Conservation (phyloP, 1,140 invertebrate genomes). For the Leptinotarsa lineolata region DNA sequence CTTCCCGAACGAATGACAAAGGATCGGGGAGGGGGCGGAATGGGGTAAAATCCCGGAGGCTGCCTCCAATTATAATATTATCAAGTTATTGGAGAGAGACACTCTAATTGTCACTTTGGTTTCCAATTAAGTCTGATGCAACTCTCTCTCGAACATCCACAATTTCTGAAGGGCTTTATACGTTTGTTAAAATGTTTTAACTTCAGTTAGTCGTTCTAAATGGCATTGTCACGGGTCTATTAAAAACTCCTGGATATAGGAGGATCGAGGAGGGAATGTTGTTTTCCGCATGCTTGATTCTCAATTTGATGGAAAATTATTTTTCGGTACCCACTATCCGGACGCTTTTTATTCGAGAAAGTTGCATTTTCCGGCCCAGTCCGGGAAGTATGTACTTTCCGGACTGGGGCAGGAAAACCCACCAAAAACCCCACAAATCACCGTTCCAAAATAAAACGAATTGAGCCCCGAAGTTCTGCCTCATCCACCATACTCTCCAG, state of each 20-base stretch:
- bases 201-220: conserved; percentile 18
- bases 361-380: too few relatives aligned
- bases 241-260: neutral
- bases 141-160: conserved; percentile 37
- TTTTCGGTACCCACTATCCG: too few relatives aligned
- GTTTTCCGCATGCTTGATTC: too few relatives aligned
- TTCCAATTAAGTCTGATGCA: conserved; percentile 44
- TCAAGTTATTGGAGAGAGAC: conserved; percentile 49
- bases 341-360: too few relatives aligned
- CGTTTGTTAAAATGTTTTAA: conserved; percentile 31
- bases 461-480: too few relatives aligned
- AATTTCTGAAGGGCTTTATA: conserved; percentile 36
- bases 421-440: too few relatives aligned
- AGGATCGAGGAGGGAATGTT: neutral
- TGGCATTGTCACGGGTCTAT: conserved; percentile 13
- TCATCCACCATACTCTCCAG: too few relatives aligned
- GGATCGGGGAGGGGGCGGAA: conserved; percentile 21
- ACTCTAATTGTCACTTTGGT: conserved; percentile 51
- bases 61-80: conserved; percentile 51
- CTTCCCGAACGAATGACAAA: neutral
- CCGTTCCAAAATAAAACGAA: too few relatives aligned
- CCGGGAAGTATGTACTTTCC: too few relatives aligned
- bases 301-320: too few relatives aligned
- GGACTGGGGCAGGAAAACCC: too few relatives aligned
- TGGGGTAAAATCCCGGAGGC: conserved; percentile 34